phyloP scores from a whole-genome alignment of 2,113 vertebrate species.

The Phaethon lepturus region DNA sequence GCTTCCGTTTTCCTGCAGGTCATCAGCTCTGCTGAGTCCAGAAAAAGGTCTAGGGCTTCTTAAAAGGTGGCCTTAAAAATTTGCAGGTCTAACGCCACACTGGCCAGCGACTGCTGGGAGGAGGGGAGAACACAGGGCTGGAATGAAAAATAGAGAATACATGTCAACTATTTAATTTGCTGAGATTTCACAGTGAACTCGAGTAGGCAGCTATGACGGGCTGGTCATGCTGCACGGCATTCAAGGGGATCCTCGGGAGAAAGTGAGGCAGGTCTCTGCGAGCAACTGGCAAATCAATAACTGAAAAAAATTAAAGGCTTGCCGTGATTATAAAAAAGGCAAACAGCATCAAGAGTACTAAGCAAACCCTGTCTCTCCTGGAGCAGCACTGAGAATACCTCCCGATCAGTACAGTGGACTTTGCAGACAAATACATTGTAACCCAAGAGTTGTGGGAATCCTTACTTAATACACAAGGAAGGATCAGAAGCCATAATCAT shows the following conservation, averaged over 20 bases:
- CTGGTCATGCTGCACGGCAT: fast-evolving
- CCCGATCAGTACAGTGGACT: fast-evolving
- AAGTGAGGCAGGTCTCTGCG: not conserved
- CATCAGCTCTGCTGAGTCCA: not conserved
- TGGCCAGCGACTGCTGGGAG: not conserved
- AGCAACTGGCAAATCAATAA: not conserved
- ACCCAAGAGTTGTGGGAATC: not conserved
- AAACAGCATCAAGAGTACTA: not conserved
- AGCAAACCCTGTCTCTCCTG: not conserved
- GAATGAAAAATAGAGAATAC: not conserved
- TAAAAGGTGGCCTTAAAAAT: not conserved
- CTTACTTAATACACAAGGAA: not conserved
- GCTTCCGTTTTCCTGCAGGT: not conserved
- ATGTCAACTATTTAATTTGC: not conserved
- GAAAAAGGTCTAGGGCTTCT: not conserved
- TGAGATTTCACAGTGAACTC: not conserved
- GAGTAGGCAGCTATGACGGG: not conserved
- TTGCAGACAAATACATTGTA: not conserved
- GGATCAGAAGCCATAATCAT: not conserved
- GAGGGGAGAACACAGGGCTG: not conserved
- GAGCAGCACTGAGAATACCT: not conserved
- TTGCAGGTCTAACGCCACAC: not conserved
- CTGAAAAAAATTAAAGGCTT: not conserved
- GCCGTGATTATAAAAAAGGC: not conserved
- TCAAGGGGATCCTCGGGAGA: not conserved